These are phyloP conservation scores for Chrysochloris asiatica DNA, from an alignment of 2,113 vertebrate species.

Conservation along the genomic window DNA sequence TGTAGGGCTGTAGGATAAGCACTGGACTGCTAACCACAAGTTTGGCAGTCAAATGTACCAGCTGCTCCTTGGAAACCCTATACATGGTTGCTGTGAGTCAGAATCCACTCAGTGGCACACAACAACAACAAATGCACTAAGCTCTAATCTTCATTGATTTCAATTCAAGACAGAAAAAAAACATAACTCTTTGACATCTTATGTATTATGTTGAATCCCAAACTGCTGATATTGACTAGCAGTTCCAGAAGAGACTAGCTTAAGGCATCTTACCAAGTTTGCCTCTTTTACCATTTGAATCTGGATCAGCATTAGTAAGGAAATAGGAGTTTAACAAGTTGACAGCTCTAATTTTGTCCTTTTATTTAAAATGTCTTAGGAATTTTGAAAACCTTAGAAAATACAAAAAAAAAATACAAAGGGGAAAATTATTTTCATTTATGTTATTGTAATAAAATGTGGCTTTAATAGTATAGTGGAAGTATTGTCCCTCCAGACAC, in stretches of 20 bases:
- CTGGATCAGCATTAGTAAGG: not conserved
- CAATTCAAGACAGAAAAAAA: not conserved
- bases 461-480: not conserved
- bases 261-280: not conserved
- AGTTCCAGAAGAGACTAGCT: not conserved
- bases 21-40: no score
- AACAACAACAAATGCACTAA: no score
- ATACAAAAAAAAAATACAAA: constrained; percentile 16
- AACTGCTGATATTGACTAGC: not conserved
- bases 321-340: not conserved
- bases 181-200: not conserved
- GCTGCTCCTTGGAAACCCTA: no score
- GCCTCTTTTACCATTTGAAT: not conserved
- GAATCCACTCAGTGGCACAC: no score
- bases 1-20: no score
- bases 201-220: constrained; percentile 14
- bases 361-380: constrained; percentile 25
- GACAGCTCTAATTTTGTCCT: constrained; percentile 9
- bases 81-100: no score
- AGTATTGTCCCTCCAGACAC: not conserved
- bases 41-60: no score
- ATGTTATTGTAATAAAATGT: not conserved
- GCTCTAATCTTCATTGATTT: constrained; percentile 23
- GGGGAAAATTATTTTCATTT: not conserved
- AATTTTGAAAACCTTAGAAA: constrained; percentile 32